Conservation (phyloP, 2,113 vertebrate species). For the Ochotona curzoniae region DNA sequence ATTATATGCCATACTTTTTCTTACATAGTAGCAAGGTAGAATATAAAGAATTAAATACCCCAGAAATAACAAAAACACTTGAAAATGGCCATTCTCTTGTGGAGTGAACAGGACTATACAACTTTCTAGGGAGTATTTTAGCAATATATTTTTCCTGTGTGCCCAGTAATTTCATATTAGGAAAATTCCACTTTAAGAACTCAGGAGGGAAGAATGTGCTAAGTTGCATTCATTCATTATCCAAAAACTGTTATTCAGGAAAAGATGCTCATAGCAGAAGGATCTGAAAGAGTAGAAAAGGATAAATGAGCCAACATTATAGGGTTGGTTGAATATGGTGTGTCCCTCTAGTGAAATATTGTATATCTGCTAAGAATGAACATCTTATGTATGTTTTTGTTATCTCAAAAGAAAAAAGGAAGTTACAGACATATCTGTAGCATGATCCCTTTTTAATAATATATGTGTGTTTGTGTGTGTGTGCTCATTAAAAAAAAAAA, state of each 20-base stretch:
- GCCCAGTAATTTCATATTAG: conserved; percentile 28
- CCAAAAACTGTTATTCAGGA: conserved; percentile 37
- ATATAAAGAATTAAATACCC: conserved; percentile 4
- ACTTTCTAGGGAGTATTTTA: conserved; percentile 54
- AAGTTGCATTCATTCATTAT: conserved; percentile 48
- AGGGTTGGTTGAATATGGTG: conserved; percentile 29
- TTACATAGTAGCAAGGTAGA: neutral
- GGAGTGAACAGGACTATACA: conserved; percentile 6
- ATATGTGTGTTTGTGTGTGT: neutral
- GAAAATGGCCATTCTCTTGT: conserved; percentile 10
- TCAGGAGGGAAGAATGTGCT: neutral
- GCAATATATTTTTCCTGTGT: conserved; percentile 50
- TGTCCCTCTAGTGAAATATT: conserved; percentile 14
- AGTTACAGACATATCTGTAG: conserved; percentile 5
- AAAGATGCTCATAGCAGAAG: conserved; percentile 23
- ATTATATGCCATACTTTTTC: conserved; percentile 5
- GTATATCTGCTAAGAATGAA: neutral
- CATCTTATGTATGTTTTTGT: neutral
- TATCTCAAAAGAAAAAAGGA: neutral
- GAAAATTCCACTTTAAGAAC: conserved; percentile 17
- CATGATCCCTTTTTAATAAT: conserved; percentile 31
- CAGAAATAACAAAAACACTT: neutral
- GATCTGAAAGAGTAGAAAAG: conserved; percentile 20
- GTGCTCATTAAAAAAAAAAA: conserved; percentile 34
- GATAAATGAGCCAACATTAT: conserved; percentile 39